Base-by-base conservation (phyloP, 1,140 invertebrate species). In the Geopemphigus sp. region DNA sequence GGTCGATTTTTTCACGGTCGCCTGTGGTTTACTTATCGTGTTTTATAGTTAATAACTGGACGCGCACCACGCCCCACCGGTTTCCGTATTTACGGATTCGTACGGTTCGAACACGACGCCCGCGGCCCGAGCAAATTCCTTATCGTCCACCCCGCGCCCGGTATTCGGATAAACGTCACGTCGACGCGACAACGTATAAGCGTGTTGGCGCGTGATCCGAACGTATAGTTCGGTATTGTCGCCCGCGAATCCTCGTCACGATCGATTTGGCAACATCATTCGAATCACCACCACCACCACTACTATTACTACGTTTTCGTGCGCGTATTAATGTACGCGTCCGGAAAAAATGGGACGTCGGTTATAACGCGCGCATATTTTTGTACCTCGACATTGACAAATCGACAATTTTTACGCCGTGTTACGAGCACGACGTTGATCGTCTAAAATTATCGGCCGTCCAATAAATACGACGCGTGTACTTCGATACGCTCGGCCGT, bases 381-480 rank as follows among this genome's bases (percentile, higher is more conserved):
- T 26, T 29, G 19, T 45, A 29, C 57, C 32, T 63, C 61, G 74
- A 78, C 74, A 63, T 78, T 78, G 74, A 78, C 57, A 63, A 63
- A 78, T 78, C 24, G 56, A 50, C 61, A 5, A 5, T 76, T 76
- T 61, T 45, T 26, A 59, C 56, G 19, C 22, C 1, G 26, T n/a
- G 1, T 22, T n/a, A n/a, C n/a, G n/a, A n/a, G 19, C 11, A 5
- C 14, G 26, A 57, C n/a, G 29, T 64, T 19, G 32, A 45, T 66
- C 63, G 10, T 1, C n/a, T 39, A 10, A 12, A 39, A 66, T 24
- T 14, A 11, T 6, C 24, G 26, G 6, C 4, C 12, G 14, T n/a
- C n/a, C n/a, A n/a, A n/a, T n/a, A n/a, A n/a, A n/a, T n/a, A n/a
- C n/a, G n/a, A n/a, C n/a, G n/a, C n/a, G n/a, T n/a, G n/a, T n/a